Evolutionary conservation across 1,140 invertebrate genomes (phyloP).

Genomic region (Gryon sp.): DNA sequence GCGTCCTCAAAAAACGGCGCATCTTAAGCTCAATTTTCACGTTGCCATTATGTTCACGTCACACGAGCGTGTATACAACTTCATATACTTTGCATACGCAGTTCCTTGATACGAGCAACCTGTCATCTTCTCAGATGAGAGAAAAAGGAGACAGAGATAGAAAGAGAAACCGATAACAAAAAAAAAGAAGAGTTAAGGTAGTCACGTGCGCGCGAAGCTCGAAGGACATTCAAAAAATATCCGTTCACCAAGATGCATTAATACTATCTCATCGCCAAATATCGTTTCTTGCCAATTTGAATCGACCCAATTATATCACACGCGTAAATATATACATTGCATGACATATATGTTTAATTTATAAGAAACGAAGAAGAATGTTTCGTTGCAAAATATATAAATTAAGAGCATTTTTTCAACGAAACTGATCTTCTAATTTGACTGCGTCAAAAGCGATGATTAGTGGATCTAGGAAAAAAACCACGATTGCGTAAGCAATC

Average conservation of each 20-base stretch:
- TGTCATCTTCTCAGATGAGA: conserved; percentile 27
- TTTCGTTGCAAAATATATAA: too few relatives aligned
- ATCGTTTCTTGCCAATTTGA: background rate
- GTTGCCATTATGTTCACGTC: conserved; percentile 19
- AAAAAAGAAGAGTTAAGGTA: conserved; percentile 18
- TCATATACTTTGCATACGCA: conserved; percentile 24
- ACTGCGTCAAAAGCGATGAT: too few relatives aligned
- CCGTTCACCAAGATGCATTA: conserved; percentile 23
- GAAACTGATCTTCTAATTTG: too few relatives aligned
- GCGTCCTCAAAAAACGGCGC: conserved; percentile 8
- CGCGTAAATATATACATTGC: too few relatives aligned
- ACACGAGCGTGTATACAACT: conserved; percentile 22
- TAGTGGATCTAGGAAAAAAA: too few relatives aligned
- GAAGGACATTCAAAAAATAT: conserved; percentile 30
- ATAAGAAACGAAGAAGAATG: too few relatives aligned
- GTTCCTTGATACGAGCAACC: conserved; percentile 20
- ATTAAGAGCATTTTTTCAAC: too few relatives aligned
- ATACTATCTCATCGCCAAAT: background rate
- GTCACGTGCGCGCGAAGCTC: conserved; percentile 20
- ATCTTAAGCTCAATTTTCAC: conserved; percentile 7
- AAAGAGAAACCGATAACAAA: too few relatives aligned
- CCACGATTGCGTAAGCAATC: background rate
- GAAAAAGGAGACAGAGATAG: too few relatives aligned
- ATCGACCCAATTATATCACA: background rate
- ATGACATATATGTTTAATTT: too few relatives aligned